Percentiles rank a stretch among this genome's conserved stretches.
Conservation (phyloP, 2,888 invertebrate genomes). For the Leptura quadrifasciata region DNA sequence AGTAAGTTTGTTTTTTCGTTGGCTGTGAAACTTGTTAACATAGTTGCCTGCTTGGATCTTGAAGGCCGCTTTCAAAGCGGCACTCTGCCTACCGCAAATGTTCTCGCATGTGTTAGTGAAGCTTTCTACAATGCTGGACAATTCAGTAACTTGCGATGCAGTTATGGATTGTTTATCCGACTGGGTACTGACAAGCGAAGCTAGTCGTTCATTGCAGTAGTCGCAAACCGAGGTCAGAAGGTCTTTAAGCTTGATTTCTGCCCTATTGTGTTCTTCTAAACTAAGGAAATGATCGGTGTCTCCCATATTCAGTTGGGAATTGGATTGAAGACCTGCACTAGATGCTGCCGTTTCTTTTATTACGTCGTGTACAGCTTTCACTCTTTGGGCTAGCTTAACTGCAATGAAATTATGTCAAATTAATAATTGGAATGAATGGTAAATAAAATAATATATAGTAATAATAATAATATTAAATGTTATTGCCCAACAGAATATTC, state of each 20-base stretch:
- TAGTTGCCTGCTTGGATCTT: conserved; percentile 93
- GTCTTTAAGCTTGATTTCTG: conserved; percentile 84
- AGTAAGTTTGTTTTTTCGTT: conserved; percentile 89
- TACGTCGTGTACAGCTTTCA: conserved; percentile 84
- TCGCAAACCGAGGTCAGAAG: conserved; percentile 90
- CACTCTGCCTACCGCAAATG: conserved; percentile 84
- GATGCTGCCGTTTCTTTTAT: conserved; percentile 85
- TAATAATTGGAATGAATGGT: not conserved
- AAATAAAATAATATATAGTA: too few relatives aligned
- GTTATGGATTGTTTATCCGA: conserved; percentile 84
- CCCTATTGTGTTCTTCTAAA: conserved; percentile 81
- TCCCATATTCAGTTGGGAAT: conserved; percentile 66
- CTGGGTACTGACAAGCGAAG: conserved; percentile 89
- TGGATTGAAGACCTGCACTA: conserved; percentile 75
- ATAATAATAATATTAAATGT: too few relatives aligned
- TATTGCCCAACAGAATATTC: too few relatives aligned
- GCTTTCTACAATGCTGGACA: conserved; percentile 85
- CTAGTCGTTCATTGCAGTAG: conserved; percentile 94
- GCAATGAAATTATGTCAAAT: not conserved
- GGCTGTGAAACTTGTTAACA: conserved; percentile 92
- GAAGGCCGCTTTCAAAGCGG: conserved; percentile 87
- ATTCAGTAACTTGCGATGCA: conserved; percentile 84
- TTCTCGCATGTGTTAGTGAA: conserved; percentile 87
- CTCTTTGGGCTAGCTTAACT: conserved; percentile 82
- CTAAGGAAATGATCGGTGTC: conserved; percentile 83